Percentiles rank a stretch among this genome's conserved stretches.
phyloP scores from a whole-genome alignment of 2,113 vertebrate species.

The Pitta sordida region DNA sequence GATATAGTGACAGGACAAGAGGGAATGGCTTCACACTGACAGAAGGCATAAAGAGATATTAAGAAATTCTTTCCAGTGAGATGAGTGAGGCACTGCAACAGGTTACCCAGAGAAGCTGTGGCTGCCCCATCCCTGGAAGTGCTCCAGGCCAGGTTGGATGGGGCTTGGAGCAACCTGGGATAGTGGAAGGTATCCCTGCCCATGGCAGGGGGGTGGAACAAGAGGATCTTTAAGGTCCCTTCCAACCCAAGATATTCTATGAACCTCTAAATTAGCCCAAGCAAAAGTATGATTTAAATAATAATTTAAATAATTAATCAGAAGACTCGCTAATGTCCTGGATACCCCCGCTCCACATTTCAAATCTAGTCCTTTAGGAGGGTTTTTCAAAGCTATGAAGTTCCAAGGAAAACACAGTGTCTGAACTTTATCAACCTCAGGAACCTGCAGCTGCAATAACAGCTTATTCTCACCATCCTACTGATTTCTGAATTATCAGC shows the following conservation, averaged over 20 bases:
- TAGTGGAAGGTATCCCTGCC: neutral
- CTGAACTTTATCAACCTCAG: neutral
- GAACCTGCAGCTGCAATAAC: neutral
- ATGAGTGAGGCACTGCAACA: neutral
- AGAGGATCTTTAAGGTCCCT: neutral
- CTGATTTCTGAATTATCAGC: neutral
- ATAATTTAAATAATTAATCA: neutral
- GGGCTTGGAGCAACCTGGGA: neutral
- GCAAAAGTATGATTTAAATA: neutral
- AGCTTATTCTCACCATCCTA: neutral
- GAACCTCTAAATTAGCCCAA: neutral
- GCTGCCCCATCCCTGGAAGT: neutral
- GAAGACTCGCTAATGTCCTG: neutral
- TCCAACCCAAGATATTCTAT: neutral
- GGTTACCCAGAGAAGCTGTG: neutral
- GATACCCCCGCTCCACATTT: neutral
- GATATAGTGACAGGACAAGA: neutral
- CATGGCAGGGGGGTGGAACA: accelerated
- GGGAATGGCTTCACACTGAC: neutral
- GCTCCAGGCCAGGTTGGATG: accelerated
- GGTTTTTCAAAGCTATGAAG: neutral
- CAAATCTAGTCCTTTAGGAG: neutral
- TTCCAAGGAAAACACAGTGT: neutral
- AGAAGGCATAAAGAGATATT: too few relatives aligned
- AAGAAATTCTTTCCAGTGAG: neutral